A percentile compares a stretch with the other conserved stretches of the same genome.
Conservation (phyloP, 1,140 invertebrate species). For the Parapsyche elsis region DNA sequence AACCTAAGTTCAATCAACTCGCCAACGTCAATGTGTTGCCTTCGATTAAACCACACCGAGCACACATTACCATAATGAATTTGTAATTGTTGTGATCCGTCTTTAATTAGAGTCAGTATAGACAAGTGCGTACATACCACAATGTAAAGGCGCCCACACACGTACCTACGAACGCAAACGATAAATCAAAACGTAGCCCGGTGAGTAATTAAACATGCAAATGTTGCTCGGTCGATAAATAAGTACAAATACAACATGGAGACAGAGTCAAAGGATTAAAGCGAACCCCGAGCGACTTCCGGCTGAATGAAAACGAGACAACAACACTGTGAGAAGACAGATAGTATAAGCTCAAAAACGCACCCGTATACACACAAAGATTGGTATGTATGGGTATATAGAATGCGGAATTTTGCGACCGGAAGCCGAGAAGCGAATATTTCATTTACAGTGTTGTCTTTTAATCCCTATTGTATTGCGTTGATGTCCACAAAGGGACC, state of each 20-base stretch:
- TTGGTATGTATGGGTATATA: too few species aligned
- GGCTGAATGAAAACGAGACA: too few species aligned
- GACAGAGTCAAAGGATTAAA: neutral
- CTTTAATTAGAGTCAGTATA: slow-evolving; percentile 14
- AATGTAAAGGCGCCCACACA: too few species aligned
- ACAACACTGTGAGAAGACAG: too few species aligned
- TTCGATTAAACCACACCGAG: neutral
- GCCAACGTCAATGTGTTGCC: too few species aligned
- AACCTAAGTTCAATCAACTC: too few species aligned
- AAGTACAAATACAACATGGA: neutral
- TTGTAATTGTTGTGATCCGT: slow-evolving; percentile 49
- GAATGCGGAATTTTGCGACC: neutral
- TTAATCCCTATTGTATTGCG: slow-evolving; percentile 11
- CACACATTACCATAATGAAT: slow-evolving; percentile 41
- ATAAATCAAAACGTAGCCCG: neutral
- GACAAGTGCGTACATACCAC: too few species aligned
- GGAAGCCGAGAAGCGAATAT: neutral
- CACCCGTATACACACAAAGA: too few species aligned
- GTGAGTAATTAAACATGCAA: too few species aligned
- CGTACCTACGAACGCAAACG: neutral
- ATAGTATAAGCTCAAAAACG: too few species aligned
- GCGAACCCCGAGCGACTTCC: neutral
- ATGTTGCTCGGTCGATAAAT: slow-evolving; percentile 2
- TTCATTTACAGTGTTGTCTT: slow-evolving; percentile 22
- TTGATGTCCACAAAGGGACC: slow-evolving; percentile 16